These are phyloP conservation scores for Virgularia gustaviana DNA, from an alignment of 92 coral and sea anemone genomes.

Conservation along the genomic window DNA sequence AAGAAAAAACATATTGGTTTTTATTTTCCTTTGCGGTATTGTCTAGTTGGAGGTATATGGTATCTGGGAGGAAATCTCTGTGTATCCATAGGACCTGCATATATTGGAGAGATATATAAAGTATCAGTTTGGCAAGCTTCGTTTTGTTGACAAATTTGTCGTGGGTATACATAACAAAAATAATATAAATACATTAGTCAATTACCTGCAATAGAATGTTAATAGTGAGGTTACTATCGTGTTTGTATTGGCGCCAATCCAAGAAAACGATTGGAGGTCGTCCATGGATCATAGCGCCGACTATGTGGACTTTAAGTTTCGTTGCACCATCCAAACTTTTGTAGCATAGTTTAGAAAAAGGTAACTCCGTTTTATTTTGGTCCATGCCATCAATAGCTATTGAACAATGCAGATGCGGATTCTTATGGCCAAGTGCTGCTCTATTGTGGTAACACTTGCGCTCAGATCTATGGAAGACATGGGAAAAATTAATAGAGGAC, in stretches of 20 bases:
- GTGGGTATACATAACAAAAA: background rate
- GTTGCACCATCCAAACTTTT: constrained; percentile 40
- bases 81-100: constrained; percentile 63
- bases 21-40: too few relatives aligned
- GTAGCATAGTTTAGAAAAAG: constrained; percentile 37
- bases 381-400: constrained; percentile 65
- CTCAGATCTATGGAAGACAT: constrained; percentile 38
- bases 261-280: constrained; percentile 55
- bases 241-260: constrained; percentile 51
- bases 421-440: constrained; percentile 37
- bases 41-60: constrained; percentile 32
- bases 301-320: constrained; percentile 52
- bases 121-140: too few relatives aligned
- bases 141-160: background rate
- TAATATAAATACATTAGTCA: background rate
- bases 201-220: constrained; percentile 60
- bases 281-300: constrained; percentile 56
- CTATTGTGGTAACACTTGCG: constrained; percentile 44
- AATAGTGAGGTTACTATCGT: constrained; percentile 50
- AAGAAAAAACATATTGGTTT: too few relatives aligned
- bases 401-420: constrained; percentile 45
- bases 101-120: too few relatives aligned
- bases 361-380: constrained; percentile 58
- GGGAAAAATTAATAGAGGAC: too few relatives aligned
- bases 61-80: constrained; percentile 40